phyloP scores from a whole-genome alignment of 2,113 vertebrate species.

The Motacilla tschutschensis region DNA sequence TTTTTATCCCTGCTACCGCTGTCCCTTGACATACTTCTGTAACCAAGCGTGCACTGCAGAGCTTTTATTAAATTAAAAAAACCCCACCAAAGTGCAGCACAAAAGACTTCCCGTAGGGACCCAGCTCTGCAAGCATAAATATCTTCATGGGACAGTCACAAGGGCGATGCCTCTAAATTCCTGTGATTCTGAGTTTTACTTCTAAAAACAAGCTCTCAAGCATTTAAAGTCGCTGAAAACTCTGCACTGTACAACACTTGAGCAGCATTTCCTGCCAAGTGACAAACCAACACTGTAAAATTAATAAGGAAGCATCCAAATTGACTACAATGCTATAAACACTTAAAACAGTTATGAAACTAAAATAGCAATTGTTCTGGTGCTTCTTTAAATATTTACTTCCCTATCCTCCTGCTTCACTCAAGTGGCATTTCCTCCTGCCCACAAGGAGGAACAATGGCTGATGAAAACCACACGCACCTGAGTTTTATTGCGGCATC shows the following conservation, averaged over 20 bases:
- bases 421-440: neutral
- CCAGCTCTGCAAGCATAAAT: neutral
- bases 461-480: slow-evolving; percentile 58
- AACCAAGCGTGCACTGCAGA: neutral
- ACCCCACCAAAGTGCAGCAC: neutral
- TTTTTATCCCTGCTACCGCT: neutral
- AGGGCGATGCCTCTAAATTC: slow-evolving; percentile 8
- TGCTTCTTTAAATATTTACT: slow-evolving; percentile 46
- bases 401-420: neutral
- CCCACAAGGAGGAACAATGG: neutral
- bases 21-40: neutral
- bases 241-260: neutral
- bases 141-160: slow-evolving; percentile 10
- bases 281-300: neutral
- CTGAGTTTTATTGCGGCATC: slow-evolving; percentile 97
- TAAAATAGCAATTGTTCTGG: slow-evolving; percentile 1
- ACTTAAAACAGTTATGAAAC: slow-evolving; percentile 5
- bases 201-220: neutral
- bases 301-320: slow-evolving; percentile 1
- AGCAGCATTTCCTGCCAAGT: slow-evolving; percentile 3
- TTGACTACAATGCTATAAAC: neutral
- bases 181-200: neutral
- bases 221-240: neutral
- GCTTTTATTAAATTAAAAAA: neutral
- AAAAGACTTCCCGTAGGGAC: slow-evolving; percentile 1